phyloP scores from a whole-genome alignment of 2,797 vertebrate species.

The Halcyon chelicuti region DNA sequence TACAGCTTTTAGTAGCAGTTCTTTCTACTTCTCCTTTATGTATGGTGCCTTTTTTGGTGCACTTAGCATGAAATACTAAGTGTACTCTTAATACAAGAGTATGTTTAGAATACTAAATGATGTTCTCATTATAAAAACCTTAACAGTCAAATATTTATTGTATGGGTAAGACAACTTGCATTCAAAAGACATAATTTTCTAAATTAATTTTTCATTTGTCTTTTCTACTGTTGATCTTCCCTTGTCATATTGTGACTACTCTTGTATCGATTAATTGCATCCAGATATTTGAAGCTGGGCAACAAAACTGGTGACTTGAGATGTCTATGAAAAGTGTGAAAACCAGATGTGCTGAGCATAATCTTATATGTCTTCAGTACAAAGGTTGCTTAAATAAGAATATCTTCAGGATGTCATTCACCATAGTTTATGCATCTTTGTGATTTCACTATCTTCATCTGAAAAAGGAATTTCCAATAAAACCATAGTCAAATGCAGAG shows the following conservation, averaged over 20 bases:
- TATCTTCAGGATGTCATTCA: neutral
- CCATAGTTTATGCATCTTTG: neutral
- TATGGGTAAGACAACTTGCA: neutral
- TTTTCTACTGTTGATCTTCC: neutral
- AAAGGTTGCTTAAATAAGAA: neutral
- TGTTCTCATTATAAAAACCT: neutral
- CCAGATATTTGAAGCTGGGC: neutral
- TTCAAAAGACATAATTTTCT: neutral
- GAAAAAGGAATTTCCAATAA: neutral
- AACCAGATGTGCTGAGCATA: neutral
- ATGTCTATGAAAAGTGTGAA: neutral
- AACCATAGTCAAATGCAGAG: neutral
- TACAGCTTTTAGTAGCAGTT: neutral
- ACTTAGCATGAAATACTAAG: neutral
- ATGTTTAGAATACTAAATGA: neutral
- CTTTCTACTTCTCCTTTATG: neutral
- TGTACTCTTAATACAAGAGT: neutral
- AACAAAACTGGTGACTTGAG: neutral
- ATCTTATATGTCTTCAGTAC: neutral
- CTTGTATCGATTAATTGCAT: neutral
- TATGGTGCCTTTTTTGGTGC: neutral
- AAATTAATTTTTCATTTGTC: neutral
- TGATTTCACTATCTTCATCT: rapidly evolving
- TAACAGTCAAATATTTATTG: neutral
- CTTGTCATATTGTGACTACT: neutral